Evolutionary conservation across 1,140 invertebrate species (phyloP).

Genomic region (Zaprionus ghesquierei): DNA sequence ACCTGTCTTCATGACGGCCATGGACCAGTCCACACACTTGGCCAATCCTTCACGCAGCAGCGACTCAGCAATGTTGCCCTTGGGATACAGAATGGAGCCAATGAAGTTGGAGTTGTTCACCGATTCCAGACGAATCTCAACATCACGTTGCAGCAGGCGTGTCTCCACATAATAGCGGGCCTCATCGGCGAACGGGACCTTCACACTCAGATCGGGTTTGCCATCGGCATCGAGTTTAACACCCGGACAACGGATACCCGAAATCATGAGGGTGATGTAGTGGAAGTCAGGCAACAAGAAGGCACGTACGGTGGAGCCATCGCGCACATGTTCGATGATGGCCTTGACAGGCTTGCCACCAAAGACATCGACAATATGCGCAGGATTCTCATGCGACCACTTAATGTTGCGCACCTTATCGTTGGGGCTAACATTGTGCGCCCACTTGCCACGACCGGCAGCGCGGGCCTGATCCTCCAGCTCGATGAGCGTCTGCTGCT

Average conservation of each 20-base stretch:
- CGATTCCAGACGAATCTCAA: conserved; percentile 95
- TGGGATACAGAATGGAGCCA: conserved; percentile 96
- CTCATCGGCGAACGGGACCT: conserved; percentile 83
- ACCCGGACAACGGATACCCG: conserved; percentile 94
- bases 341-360: conserved; percentile 91
- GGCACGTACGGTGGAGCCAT: conserved; percentile 96
- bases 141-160: conserved; percentile 95
- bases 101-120: conserved; percentile 96
- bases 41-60: conserved; percentile 96
- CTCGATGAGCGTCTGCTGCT: conserved; percentile 88
- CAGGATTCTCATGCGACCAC: conserved; percentile 93
- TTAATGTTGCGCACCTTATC: conserved; percentile 92
- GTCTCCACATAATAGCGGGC: conserved; percentile 94
- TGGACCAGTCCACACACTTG: conserved; percentile 98
- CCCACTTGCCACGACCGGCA: conserved; percentile 94
- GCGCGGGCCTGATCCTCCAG: conserved; percentile 95
- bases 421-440: conserved; percentile 83
- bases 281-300: conserved; percentile 91
- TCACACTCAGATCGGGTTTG: conserved; percentile 85
- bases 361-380: conserved; percentile 91
- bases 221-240: conserved; percentile 88
- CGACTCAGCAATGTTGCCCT: conserved; percentile 96
- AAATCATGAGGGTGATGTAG: conserved; percentile 96
- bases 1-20: conserved; percentile 92
- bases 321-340: conserved; percentile 97